Evolutionary conservation across 1,140 invertebrate species (phyloP), one percentile per base, ranked within the genome.

Genomic region (Neodiprion fabricii): DNA sequence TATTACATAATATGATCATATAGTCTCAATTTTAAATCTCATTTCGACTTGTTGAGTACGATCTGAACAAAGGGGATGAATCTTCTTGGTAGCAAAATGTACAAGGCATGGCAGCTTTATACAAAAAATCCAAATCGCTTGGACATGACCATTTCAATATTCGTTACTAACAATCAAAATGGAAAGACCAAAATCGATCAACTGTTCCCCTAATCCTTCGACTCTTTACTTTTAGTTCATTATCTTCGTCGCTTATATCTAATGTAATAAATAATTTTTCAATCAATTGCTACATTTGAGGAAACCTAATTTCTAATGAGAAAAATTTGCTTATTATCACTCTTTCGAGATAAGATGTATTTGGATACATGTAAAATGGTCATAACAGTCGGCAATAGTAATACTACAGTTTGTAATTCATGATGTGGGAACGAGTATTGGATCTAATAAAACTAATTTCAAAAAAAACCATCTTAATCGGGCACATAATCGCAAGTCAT

Each of bases 31-130:
- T 61, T 5, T 61, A 61, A 61, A 61, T 17, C 53, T 61, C 53
- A 61, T 61, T 40, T 40, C 28, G 4, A 61, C 0, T 61, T 61
- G 11, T 61, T 61, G 11, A 14, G 11, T 61, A 72, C 68, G 68
- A 76, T 61, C 75, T 71, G 73, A 78, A 73, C 71, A 79, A 79
- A 50, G 79, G 76, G 76, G 69, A 74, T 71, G 28, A 81, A 75
- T 74, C 12, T 48, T 81, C 50, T 78, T 75, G 79, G 80, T 79
- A 81, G 82, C 81, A 77, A 77, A 83, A 82, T 83, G 70, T 83
- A 83, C 80, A 84, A 81, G 79, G 81, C 81, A 77, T 76, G 68
- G 78, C 77, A 79, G 79, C 75, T 82, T 83, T 83, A 77, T 82
- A 82, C 78, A 82, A 69, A 72, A 80, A 14, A 61, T 17, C 53